These are phyloP conservation scores for Ceramica pisi DNA, from an alignment of 2,888 invertebrate genomes.

Conservation along the genomic window DNA sequence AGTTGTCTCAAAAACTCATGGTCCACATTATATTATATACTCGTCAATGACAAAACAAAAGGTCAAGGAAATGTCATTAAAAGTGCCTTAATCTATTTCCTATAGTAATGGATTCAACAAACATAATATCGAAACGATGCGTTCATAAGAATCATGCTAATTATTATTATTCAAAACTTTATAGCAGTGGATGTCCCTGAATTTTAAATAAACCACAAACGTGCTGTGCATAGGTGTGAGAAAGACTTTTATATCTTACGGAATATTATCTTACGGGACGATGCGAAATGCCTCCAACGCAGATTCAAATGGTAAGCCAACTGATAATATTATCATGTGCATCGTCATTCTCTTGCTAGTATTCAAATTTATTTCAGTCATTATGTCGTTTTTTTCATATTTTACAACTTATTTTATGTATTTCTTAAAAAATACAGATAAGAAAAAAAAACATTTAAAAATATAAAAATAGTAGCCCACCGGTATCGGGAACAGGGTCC, in stretches of 20 bases:
- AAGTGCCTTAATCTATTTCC: conserved; percentile 67
- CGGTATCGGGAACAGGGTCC: no score
- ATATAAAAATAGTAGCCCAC: no score
- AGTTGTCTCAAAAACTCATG: not conserved
- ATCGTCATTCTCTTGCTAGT: no score
- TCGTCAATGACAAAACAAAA: conserved; percentile 40
- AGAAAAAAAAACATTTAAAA: no score
- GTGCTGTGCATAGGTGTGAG: conserved; percentile 29
- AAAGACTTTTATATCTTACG: conserved; percentile 29
- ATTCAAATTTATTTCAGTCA: no score
- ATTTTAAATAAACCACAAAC: conserved; percentile 67
- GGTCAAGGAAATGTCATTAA: conserved; percentile 54
- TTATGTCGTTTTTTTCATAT: no score
- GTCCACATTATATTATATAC: conserved; percentile 1
- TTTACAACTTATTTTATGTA: no score
- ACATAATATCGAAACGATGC: conserved; percentile 69
- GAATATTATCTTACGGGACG: not conserved
- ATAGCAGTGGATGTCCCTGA: conserved; percentile 76
- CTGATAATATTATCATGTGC: no score
- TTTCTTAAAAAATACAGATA: no score
- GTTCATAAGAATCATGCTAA: conserved; percentile 65
- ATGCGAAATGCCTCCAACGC: not conserved
- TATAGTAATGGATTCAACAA: conserved; percentile 50
- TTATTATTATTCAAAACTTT: conserved; percentile 76
- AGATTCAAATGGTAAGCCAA: not conserved